phyloP scores from a whole-genome alignment of 2,888 invertebrate species.

The Coelogynopora nodosa region DNA sequence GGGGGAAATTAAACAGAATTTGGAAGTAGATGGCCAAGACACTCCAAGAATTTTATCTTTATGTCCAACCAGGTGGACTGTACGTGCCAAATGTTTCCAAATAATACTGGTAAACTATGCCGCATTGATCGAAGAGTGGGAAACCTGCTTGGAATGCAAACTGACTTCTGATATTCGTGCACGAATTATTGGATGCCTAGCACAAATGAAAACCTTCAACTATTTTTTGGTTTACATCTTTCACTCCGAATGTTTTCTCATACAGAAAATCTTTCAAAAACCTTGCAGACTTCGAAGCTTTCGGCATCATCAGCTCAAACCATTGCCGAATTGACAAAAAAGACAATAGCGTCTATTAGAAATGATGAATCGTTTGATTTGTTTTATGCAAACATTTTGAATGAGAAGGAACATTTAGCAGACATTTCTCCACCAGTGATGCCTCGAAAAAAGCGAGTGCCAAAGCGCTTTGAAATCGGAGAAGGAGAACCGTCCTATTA shows the following conservation, averaged over 20 bases:
- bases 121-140: slow-evolving; percentile 25
- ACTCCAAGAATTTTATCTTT: not conserved
- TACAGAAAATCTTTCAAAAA: slow-evolving; percentile 21
- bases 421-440: slow-evolving; percentile 26
- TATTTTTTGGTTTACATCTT: slow-evolving; percentile 22
- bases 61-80: slow-evolving; percentile 38
- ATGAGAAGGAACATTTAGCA: slow-evolving; percentile 27
- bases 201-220: slow-evolving; percentile 29
- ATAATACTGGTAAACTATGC: slow-evolving; percentile 21
- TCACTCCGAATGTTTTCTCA: slow-evolving; percentile 23
- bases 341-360: slow-evolving; percentile 17
- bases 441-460: not conserved
- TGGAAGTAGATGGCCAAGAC: slow-evolving; percentile 17
- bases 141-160: slow-evolving; percentile 7
- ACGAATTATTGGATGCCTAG: slow-evolving; percentile 32
- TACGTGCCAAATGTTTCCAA: slow-evolving; percentile 27
- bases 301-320: slow-evolving; percentile 23
- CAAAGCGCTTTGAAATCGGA: slow-evolving; percentile 22
- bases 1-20: slow-evolving; percentile 2
- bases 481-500: slow-evolving; percentile 15
- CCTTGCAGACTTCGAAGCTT: not conserved
- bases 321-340: slow-evolving; percentile 25
- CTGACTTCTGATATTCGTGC: slow-evolving; percentile 23
- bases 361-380: slow-evolving; percentile 27
- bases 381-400: slow-evolving; percentile 25